phyloP scores from a whole-genome alignment of 2,113 vertebrate genomes.

The Triplophysa dalaica region DNA sequence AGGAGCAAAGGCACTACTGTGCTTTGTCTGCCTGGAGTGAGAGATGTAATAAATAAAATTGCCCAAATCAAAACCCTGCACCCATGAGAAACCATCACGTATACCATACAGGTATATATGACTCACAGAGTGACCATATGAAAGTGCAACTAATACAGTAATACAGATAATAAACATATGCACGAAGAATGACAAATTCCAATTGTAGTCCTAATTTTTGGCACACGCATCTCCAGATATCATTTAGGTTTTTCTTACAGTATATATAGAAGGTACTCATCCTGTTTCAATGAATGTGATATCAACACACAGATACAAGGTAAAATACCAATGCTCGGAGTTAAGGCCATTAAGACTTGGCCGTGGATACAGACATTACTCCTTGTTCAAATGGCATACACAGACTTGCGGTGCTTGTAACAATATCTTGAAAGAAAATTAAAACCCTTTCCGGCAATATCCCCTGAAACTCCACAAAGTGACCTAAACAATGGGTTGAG shows the following conservation, averaged over 20 bases:
- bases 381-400: conserved; percentile 13
- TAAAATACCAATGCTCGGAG: background rate
- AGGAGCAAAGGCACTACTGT: conserved; percentile 46
- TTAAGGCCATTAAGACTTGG: background rate
- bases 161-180: background rate
- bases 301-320: conserved; percentile 20
- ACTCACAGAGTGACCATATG: background rate
- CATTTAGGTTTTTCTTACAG: background rate
- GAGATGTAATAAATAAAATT: conserved; percentile 48
- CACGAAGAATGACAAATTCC: background rate
- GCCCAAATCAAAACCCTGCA: conserved; percentile 22
- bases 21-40: conserved; percentile 48
- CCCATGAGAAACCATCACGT: conserved; percentile 5
- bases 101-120: background rate
- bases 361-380: background rate
- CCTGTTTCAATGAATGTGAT: background rate
- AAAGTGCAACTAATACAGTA: background rate
- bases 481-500: conserved; percentile 31
- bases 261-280: background rate
- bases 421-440: conserved; percentile 15
- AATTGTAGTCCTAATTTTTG: conserved; percentile 33
- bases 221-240: conserved; percentile 43
- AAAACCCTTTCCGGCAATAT: conserved; percentile 14
- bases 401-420: conserved; percentile 31
- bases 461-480: conserved; percentile 28